Conservation (phyloP, 2,797 vertebrate genomes). For the Florisuga fusca region DNA sequence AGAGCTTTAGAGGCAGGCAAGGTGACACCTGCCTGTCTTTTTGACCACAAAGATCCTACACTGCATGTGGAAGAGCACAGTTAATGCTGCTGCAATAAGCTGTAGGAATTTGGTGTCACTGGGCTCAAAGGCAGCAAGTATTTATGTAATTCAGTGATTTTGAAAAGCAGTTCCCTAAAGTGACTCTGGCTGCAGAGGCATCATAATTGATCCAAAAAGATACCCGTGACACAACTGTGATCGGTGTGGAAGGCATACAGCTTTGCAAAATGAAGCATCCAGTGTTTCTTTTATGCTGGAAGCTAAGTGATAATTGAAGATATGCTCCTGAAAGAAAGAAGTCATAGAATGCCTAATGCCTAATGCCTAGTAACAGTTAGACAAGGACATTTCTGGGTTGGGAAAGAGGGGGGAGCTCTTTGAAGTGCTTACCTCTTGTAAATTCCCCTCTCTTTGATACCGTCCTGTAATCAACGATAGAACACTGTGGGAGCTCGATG, state of each 20-base stretch:
- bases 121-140: background rate
- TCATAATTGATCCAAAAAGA: constrained; percentile 98
- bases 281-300: constrained; percentile 94
- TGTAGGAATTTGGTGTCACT: background rate
- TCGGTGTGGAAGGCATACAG: constrained; percentile 94
- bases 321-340: constrained; percentile 86
- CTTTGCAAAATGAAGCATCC: constrained; percentile 97
- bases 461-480: constrained; percentile 93
- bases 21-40: background rate
- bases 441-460: constrained; percentile 93
- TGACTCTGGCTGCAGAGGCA: constrained; percentile 94
- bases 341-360: background rate
- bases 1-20: background rate
- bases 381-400: background rate
- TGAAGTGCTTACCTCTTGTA: constrained; percentile 86
- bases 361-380: background rate
- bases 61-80: background rate
- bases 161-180: constrained; percentile 84
- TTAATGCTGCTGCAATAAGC: background rate
- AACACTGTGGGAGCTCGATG: constrained; percentile 94
- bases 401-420: background rate
- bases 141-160: background rate
- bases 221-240: constrained; percentile 95
- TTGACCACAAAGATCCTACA: background rate
- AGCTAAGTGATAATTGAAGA: constrained; percentile 92